Evolutionary conservation across 2,888 invertebrate species (phyloP).

Genomic region (Himalopsyche tibetana): DNA sequence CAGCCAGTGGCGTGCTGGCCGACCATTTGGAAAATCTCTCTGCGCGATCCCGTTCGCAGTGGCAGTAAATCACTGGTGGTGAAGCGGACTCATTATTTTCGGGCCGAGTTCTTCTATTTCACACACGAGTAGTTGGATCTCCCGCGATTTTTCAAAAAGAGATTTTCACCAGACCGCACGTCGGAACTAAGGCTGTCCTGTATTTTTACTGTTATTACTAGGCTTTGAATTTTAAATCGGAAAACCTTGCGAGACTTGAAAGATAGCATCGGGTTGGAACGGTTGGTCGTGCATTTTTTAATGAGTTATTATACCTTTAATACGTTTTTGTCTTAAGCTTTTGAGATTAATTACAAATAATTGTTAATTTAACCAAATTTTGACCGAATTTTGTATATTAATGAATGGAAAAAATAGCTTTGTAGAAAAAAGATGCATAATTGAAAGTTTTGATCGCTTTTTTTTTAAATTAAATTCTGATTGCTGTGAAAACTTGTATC

Average conservation of each 20-base stretch:
- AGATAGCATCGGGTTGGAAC: background rate
- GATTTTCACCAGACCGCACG: conserved; percentile 42
- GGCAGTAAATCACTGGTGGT: conserved; percentile 60
- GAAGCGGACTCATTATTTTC: conserved; percentile 63
- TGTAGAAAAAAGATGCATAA: too few relatives aligned
- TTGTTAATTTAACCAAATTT: background rate
- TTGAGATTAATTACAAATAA: background rate
- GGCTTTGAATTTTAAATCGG: conserved; percentile 44
- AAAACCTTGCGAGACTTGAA: background rate
- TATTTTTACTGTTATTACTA: conserved; percentile 3
- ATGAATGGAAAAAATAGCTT: too few relatives aligned
- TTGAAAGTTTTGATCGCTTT: too few relatives aligned
- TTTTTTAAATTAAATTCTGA: too few relatives aligned
- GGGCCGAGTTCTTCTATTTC: conserved; percentile 54
- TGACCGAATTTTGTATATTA: background rate
- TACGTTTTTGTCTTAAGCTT: background rate
- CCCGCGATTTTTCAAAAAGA: conserved; percentile 44
- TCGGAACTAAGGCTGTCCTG: conserved; percentile 49
- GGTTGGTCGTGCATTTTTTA: background rate
- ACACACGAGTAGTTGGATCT: conserved; percentile 47
- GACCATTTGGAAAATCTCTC: conserved; percentile 59
- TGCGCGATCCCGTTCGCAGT: conserved; percentile 52
- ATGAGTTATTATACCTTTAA: background rate
- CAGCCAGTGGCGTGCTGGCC: conserved; percentile 59
- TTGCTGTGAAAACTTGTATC: too few relatives aligned